phyloP scores from a whole-genome alignment of 2,888 invertebrate genomes.

The Cyclophora punctaria region DNA sequence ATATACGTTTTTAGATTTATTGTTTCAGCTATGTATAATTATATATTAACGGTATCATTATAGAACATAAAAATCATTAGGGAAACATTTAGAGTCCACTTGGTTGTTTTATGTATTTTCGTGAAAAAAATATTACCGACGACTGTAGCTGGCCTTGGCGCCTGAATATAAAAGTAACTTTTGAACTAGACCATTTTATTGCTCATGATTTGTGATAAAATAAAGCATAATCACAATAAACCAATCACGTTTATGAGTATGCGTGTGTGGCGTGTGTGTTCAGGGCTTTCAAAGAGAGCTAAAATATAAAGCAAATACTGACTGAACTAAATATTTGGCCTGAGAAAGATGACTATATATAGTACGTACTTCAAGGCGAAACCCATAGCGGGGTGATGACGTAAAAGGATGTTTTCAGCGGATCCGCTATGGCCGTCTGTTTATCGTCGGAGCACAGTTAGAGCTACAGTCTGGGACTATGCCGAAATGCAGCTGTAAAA shows the following conservation, averaged over 20 bases:
- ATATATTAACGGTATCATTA: background rate
- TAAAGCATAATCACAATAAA: too few relatives aligned
- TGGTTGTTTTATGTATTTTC: background rate
- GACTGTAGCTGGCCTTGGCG: background rate
- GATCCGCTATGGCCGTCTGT: slow-evolving; percentile 66
- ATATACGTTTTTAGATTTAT: background rate
- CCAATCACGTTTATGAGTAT: too few relatives aligned
- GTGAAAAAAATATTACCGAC: background rate
- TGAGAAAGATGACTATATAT: slow-evolving; percentile 26
- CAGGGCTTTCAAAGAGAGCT: too few relatives aligned
- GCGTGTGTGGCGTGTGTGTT: too few relatives aligned
- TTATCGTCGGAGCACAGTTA: slow-evolving; percentile 68
- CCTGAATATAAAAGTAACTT: background rate
- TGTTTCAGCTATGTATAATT: too few relatives aligned
- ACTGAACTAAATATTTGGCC: slow-evolving; percentile 21
- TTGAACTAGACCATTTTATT: too few relatives aligned
- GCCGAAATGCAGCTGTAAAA: slow-evolving; percentile 68
- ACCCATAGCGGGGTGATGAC: slow-evolving; percentile 65
- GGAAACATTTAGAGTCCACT: background rate
- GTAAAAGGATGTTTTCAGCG: slow-evolving; percentile 75
- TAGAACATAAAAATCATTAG: background rate
- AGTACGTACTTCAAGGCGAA: slow-evolving; percentile 33
- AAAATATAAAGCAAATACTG: background rate
- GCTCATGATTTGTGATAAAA: too few relatives aligned
- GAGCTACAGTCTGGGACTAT: slow-evolving; percentile 56